Evolutionary conservation across 1,140 invertebrate genomes (phyloP).

Genomic region (Pogonomyrmex barbatus): DNA sequence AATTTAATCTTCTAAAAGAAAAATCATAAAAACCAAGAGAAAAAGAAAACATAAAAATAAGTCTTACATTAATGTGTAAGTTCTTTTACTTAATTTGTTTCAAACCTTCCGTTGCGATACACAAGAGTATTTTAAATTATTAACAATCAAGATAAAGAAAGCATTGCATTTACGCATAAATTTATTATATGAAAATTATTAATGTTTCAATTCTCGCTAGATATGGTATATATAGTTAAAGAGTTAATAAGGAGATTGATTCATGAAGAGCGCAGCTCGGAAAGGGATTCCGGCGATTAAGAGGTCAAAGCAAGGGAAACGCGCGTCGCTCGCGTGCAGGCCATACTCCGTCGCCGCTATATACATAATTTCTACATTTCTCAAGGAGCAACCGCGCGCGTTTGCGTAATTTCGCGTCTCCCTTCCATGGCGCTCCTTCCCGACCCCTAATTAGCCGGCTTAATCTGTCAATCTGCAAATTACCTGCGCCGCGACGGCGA

Average conservation of each 20-base stretch:
- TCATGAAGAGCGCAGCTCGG: not conserved
- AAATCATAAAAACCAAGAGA: not conserved
- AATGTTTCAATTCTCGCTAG: not conserved
- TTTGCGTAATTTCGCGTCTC: conserved; percentile 66
- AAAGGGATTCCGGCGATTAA: conserved; percentile 3
- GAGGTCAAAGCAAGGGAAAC: conserved; percentile 54
- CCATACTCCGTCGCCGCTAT: conserved; percentile 43
- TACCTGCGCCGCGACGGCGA: conserved; percentile 58
- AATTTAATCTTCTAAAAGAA: not conserved
- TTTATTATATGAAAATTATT: not conserved
- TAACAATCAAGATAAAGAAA: not conserved
- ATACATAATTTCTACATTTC: conserved; percentile 71
- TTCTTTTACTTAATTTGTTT: not conserved
- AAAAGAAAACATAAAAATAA: not conserved
- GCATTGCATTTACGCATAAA: not conserved
- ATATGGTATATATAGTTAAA: not conserved
- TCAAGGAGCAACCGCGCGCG: conserved; percentile 57
- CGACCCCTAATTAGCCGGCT: conserved; percentile 72
- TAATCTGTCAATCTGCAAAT: conserved; percentile 71
- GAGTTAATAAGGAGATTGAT: conserved; percentile 22
- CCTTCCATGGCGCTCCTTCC: conserved; percentile 18
- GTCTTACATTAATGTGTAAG: not conserved
- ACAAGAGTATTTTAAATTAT: not conserved
- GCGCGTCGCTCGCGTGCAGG: conserved; percentile 43
- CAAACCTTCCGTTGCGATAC: not conserved